A percentile compares a stretch with the other conserved stretches of the same genome.
phyloP scores from a whole-genome alignment of 2,113 vertebrate genomes.

The Anthoscopus minutus region DNA sequence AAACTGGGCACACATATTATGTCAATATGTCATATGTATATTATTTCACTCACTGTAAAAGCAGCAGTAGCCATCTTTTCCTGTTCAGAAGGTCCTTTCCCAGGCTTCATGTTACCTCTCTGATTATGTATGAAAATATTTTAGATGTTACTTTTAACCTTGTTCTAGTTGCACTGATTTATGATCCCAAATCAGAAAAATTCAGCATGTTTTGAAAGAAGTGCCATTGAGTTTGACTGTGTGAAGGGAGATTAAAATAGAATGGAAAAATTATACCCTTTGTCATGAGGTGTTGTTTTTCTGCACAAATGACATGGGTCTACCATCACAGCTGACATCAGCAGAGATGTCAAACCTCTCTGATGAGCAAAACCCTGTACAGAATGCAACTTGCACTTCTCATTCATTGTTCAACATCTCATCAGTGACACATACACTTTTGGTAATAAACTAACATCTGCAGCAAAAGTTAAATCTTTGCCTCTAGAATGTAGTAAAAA shows the following conservation, averaged over 20 bases:
- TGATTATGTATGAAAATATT: background rate
- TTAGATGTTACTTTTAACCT: background rate
- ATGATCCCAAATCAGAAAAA: background rate
- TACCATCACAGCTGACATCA: background rate
- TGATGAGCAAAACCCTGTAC: background rate
- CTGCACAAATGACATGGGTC: background rate
- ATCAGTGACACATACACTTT: background rate
- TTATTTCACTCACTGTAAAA: background rate
- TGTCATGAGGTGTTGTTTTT: background rate
- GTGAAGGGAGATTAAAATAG: background rate
- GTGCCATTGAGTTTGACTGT: background rate
- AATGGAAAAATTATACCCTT: background rate
- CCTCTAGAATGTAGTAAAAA: background rate
- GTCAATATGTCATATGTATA: background rate
- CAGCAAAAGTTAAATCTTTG: background rate
- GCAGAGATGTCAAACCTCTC: conserved; percentile 2
- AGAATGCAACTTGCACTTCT: background rate
- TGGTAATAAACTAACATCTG: background rate
- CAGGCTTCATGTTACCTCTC: background rate
- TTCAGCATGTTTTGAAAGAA: background rate
- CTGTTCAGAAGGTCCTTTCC: background rate
- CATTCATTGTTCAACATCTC: conserved; percentile 16
- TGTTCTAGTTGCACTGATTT: background rate
- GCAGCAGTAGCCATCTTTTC: background rate
- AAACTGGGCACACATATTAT: background rate